Base-by-base conservation (phyloP, 2,797 vertebrate species). In the Tangara arthus region DNA sequence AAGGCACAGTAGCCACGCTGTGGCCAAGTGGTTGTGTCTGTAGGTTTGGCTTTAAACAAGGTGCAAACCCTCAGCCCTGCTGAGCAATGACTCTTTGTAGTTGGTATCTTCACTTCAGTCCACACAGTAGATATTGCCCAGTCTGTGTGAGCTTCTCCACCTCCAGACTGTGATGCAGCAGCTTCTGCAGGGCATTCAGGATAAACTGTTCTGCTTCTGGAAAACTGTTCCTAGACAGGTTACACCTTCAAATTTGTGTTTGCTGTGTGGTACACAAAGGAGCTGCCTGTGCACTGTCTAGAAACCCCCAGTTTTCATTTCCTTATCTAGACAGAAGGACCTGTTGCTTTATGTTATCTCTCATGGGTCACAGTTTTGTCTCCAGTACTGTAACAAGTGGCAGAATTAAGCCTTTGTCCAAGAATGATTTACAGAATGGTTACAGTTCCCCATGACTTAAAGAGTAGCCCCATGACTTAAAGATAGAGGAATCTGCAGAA, bases 181-280 rank as follows among this genome's bases (percentile, higher is more conserved):
- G 35, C n/a, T 87, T 46, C 64, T 91, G 50, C 79, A 72, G 23
- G 19, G 9, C 20, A 12, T 32, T 77, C 46, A 41, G 20, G 53
- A 16, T 56, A 34, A 82, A 44, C 46, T 70, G 8, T 68, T 88
- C 46, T 82, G 30, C 53, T 64, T 71, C 46, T 56, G 71, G 22
- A 52, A 56, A 8, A 56, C 44, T 42, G 15, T 37, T 59, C n/a
- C 12, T 24, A 30, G 39, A 30, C 27, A 35, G 30, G 37, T 55
- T 42, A 3, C 1, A 2, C 30, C 56, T 93, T 49, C 75, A 30
- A 19, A 34, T 49, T 49, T 5, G 12, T 10, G 2, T 60, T 75
- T 66, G 42, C n/a, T 39, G 2, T 15, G 42, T 19, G 41, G 30
- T 64, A 20, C 4, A 0, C 0, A 0, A 42, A 56, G 69, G 18